phyloP scores from a whole-genome alignment of 53 echinoderm and acorn worm genomes.

The Luidia sarsii region DNA sequence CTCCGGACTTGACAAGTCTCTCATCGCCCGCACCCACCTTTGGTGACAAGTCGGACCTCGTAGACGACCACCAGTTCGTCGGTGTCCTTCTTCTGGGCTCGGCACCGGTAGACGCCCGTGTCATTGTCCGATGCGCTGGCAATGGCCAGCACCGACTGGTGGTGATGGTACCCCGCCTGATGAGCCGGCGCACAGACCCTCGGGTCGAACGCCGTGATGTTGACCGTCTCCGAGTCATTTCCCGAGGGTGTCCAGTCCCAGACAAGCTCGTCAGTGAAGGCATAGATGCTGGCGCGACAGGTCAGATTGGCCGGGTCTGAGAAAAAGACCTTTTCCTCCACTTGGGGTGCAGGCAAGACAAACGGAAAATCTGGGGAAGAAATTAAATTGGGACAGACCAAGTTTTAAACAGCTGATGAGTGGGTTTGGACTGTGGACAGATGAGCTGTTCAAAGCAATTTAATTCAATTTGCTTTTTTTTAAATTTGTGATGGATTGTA shows the following conservation, averaged over 20 bases:
- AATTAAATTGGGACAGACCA: not conserved
- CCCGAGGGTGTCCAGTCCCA: conserved; percentile 3
- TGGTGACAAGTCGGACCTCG: conserved; percentile 7
- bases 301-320: not conserved
- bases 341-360: not conserved
- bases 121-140: not conserved
- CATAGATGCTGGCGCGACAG: conserved; percentile 37
- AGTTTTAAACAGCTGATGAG: not conserved
- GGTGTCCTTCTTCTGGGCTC: not conserved
- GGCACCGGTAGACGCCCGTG: conserved; percentile 36
- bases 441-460: too few relatives aligned
- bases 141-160: conserved; percentile 21
- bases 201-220: not conserved
- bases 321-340: not conserved
- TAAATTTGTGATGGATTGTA: too few relatives aligned
- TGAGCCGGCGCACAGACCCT: not conserved
- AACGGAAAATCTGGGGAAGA: conserved; percentile 23
- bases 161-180: conserved; percentile 1
- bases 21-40: conserved; percentile 3
- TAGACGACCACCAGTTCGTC: conserved; percentile 6
- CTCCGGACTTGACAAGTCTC: not conserved
- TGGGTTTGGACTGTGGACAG: not conserved
- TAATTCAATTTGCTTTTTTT: too few relatives aligned
- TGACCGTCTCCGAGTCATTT: not conserved
- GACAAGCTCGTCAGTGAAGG: not conserved